phyloP scores from a whole-genome alignment of 1,140 invertebrate genomes.

The Heliconius hermathena region DNA sequence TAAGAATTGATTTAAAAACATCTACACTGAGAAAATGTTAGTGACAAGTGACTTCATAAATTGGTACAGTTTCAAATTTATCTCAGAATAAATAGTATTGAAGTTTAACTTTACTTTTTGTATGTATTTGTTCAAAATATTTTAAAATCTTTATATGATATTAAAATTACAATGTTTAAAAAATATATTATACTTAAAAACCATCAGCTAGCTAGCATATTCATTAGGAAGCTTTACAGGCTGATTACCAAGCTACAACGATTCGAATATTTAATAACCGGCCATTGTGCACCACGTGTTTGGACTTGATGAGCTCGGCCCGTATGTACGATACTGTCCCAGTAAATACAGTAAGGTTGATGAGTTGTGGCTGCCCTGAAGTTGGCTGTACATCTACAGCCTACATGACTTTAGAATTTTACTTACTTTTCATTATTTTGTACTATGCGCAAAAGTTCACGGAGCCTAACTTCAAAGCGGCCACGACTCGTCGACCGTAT shows the following conservation, averaged over 20 bases:
- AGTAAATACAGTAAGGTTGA: background rate
- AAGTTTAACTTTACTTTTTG: too few species aligned
- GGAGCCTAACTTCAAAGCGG: too few species aligned
- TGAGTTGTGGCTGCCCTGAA: too few species aligned
- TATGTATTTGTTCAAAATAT: too few species aligned
- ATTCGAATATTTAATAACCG: constrained; percentile 3
- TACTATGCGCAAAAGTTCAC: too few species aligned
- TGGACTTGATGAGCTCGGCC: constrained; percentile 1
- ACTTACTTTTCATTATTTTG: too few species aligned
- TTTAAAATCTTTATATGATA: background rate
- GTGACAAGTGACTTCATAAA: background rate
- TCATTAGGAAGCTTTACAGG: constrained; percentile 3
- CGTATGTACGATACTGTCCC: background rate
- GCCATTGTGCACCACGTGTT: constrained; percentile 2
- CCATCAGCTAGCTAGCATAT: background rate
- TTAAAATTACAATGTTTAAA: background rate
- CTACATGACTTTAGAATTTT: too few species aligned
- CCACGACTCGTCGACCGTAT: too few species aligned
- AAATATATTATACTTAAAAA: too few species aligned
- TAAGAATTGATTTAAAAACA: background rate
- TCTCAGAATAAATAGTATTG: background rate
- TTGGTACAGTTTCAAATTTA: background rate
- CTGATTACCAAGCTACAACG: background rate
- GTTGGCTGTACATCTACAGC: too few species aligned
- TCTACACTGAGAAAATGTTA: background rate